Evolutionary conservation across 2,888 invertebrate genomes (phyloP).

Genomic region (Platynereis dumerilii): DNA sequence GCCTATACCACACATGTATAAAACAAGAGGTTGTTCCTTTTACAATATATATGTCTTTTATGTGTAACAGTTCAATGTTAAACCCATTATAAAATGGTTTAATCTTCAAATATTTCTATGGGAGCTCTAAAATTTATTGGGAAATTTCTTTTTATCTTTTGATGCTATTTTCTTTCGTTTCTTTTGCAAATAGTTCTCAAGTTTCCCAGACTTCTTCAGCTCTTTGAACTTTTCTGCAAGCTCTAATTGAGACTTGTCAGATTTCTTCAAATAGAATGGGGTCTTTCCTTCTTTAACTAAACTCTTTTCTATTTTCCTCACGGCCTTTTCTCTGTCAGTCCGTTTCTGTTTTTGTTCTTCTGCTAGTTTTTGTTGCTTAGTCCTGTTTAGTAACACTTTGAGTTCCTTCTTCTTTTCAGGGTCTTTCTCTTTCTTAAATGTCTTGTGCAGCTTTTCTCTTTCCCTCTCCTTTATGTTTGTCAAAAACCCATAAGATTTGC

Average conservation of each 20-base stretch:
- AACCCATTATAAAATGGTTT: too few relatives aligned
- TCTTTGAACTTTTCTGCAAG: conserved; percentile 82
- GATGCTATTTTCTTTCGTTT: conserved; percentile 77
- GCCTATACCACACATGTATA: too few relatives aligned
- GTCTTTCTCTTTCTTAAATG: conserved; percentile 70
- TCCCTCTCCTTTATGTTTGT: conserved; percentile 77
- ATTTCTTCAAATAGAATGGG: conserved; percentile 77
- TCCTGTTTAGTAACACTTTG: conserved; percentile 69
- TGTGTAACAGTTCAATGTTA: too few relatives aligned
- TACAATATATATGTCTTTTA: too few relatives aligned
- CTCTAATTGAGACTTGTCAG: conserved; percentile 77
- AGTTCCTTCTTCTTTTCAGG: conserved; percentile 72
- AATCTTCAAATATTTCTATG: too few relatives aligned
- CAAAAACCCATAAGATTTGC: conserved; percentile 80
- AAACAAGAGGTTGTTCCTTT: too few relatives aligned
- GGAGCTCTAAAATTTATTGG: background rate
- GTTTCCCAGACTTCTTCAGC: conserved; percentile 77
- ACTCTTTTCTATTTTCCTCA: conserved; percentile 69
- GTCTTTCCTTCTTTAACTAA: conserved; percentile 74
- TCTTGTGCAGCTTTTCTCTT: conserved; percentile 62
- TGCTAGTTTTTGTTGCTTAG: conserved; percentile 75
- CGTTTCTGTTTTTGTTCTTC: conserved; percentile 69
- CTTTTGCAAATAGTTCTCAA: conserved; percentile 82
- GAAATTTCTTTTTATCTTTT: conserved; percentile 50
- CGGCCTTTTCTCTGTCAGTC: conserved; percentile 67